Base-by-base conservation (phyloP, 2,888 invertebrate genomes). In the Bimastos eiseni region DNA sequence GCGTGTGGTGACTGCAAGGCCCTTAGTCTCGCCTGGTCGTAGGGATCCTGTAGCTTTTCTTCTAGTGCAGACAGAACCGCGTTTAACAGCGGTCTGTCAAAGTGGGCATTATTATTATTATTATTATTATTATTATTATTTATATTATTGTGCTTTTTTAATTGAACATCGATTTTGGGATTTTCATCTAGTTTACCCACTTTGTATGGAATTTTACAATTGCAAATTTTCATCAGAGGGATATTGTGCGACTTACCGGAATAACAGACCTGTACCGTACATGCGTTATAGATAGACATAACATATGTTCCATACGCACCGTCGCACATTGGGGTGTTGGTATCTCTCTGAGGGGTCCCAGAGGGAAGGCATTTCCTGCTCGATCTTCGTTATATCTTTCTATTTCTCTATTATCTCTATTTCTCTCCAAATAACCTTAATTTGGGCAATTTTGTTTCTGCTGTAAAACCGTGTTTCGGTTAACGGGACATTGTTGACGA, bases 81-180 rank as follows among this genome's bases (percentile, higher is more conserved):
- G n/a, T n/a, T n/a, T n/a, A n/a, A n/a, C n/a, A n/a, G n/a, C n/a
- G n/a, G n/a, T n/a, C 17, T 41, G 17, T 41, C 17, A 84, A 33
- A 33, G 34, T 84, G 33, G 34, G 6, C 34, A n/a, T 84, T 84
- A n/a, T n/a, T 84, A 19, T 84, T 34, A 36, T 84, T 34, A 84
- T 33, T 84, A 84, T 84, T 84, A n/a, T 84, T 84, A 84, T 84
- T 84, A 84, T 84, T 84, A 84, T 17, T 84, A n/a, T 33, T 84
- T 33, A 4, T n/a, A n/a, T 33, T n/a, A 84, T 33, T n/a, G 34
- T 33, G 5, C 13, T 13, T 1, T 41, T 41, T 41, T 17, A 13
- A 41, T 70, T 70, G 70, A 70, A 17, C 30, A n/a, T 8, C 5
- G 24, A n/a, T 70, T 70, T 70, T 0, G 0, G 11, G 70, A 70